Evolutionary conservation across 2,888 invertebrate species (phyloP).

Genomic region (Nomada ruficornis): DNA sequence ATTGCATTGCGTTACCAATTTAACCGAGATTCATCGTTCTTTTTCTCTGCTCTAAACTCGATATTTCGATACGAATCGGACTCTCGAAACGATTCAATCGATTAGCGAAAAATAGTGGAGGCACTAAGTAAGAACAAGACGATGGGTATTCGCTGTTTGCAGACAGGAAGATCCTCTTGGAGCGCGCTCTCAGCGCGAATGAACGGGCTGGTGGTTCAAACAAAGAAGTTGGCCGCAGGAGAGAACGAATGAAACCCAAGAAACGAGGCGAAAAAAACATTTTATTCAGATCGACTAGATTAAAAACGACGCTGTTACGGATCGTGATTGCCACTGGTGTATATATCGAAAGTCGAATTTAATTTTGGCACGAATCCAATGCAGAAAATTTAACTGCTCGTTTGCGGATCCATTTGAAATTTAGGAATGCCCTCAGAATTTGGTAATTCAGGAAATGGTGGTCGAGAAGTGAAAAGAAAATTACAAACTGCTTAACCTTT

Average conservation of each 20-base stretch:
- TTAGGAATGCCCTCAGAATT: neutral
- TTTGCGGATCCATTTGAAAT: neutral
- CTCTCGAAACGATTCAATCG: slow-evolving; percentile 41
- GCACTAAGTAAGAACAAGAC: slow-evolving; percentile 46
- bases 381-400: neutral
- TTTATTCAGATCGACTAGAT: neutral
- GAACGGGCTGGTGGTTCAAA: slow-evolving; percentile 30
- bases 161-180: slow-evolving; percentile 75
- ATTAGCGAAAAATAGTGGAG: slow-evolving; percentile 41
- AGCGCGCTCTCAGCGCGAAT: slow-evolving; percentile 73
- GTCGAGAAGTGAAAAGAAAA: neutral
- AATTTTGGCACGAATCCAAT: slow-evolving; percentile 2
- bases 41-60: neutral
- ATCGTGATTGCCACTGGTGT: neutral
- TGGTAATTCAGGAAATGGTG: slow-evolving; percentile 1
- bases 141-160: slow-evolving; percentile 72
- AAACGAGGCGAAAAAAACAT: neutral
- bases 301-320: neutral
- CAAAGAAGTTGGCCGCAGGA: slow-evolving; percentile 11
- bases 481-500: slow-evolving; percentile 24
- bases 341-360: slow-evolving; percentile 5
- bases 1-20: neutral
- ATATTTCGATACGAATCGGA: slow-evolving; percentile 22
- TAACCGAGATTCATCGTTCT: neutral
- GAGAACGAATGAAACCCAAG: slow-evolving; percentile 13